Evolutionary conservation across 1,140 invertebrate genomes (phyloP).

Genomic region (Elymnias hypermnestra): DNA sequence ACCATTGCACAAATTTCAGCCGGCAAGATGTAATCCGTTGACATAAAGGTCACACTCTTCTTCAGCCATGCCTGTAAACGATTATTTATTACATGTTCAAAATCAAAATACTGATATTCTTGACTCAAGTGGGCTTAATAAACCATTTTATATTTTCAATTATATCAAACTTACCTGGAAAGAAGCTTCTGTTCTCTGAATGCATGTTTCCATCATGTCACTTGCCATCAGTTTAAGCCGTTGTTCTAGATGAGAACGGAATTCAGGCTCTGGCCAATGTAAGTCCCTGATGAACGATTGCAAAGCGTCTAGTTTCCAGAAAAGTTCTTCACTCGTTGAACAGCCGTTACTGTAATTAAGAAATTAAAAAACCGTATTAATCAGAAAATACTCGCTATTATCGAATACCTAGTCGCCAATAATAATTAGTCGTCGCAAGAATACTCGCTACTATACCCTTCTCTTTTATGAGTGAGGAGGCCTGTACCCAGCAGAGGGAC

Average conservation of each 20-base stretch:
- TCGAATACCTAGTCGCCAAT: no score
- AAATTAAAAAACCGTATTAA: neutral
- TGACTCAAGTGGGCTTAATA: no score
- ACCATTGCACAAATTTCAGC: constrained; percentile 99
- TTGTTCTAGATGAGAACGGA: constrained; percentile 97
- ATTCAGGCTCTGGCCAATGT: constrained; percentile 99
- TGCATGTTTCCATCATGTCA: constrained; percentile 82
- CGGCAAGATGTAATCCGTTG: constrained; percentile 98
- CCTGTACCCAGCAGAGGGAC: no score
- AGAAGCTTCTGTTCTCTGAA: constrained; percentile 5
- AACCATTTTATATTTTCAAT: no score
- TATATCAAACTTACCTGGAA: neutral
- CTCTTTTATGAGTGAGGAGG: no score
- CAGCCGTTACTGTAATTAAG: constrained; percentile 89
- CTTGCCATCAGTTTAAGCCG: constrained; percentile 98
- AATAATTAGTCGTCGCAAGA: no score
- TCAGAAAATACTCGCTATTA: no score
- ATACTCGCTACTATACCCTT: no score
- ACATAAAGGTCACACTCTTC: constrained; percentile 95
- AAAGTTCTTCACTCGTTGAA: constrained; percentile 98
- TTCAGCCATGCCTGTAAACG: constrained; percentile 90
- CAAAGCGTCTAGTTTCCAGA: constrained; percentile 99
- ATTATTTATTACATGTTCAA: no score
- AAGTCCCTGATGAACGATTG: constrained; percentile 98
- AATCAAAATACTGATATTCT: no score